phyloP scores from a whole-genome alignment of 2,113 vertebrate species.

The Odontophorus gujanensis region DNA sequence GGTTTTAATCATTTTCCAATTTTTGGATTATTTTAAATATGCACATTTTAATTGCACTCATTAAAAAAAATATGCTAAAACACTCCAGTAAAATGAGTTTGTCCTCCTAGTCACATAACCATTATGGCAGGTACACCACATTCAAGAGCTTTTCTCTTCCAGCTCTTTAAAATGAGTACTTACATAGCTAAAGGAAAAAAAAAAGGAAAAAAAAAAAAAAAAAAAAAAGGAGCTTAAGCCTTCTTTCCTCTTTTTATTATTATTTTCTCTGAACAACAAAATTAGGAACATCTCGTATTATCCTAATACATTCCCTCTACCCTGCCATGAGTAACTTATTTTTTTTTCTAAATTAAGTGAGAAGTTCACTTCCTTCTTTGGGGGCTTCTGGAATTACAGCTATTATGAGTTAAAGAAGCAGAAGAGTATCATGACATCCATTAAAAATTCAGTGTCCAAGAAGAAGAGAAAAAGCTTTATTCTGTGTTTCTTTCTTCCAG shows the following conservation, averaged over 20 bases:
- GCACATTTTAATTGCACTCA: background rate
- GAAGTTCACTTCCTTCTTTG: background rate
- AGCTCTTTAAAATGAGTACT: background rate
- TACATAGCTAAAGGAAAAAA: background rate
- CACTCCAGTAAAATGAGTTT: background rate
- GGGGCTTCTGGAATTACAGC: background rate
- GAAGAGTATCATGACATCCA: constrained; percentile 1
- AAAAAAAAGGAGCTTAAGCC: too few species aligned
- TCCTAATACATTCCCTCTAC: background rate
- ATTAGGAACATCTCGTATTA: background rate
- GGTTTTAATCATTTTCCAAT: constrained; percentile 64
- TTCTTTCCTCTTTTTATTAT: too few species aligned
- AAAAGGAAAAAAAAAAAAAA: too few species aligned
- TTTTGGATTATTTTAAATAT: constrained; percentile 8
- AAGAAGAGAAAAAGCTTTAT: background rate
- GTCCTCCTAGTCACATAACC: background rate
- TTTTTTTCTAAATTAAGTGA: background rate
- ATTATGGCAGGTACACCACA: background rate
- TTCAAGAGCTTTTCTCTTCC: background rate
- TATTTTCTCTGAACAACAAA: background rate
- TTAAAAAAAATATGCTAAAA: background rate
- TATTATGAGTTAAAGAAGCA: background rate
- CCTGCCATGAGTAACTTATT: accelerated
- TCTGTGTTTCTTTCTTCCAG: background rate
- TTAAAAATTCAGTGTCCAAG: background rate